Evolutionary conservation across 2,888 invertebrate genomes (phyloP).

Genomic region (Perizoma flavofasciatum): DNA sequence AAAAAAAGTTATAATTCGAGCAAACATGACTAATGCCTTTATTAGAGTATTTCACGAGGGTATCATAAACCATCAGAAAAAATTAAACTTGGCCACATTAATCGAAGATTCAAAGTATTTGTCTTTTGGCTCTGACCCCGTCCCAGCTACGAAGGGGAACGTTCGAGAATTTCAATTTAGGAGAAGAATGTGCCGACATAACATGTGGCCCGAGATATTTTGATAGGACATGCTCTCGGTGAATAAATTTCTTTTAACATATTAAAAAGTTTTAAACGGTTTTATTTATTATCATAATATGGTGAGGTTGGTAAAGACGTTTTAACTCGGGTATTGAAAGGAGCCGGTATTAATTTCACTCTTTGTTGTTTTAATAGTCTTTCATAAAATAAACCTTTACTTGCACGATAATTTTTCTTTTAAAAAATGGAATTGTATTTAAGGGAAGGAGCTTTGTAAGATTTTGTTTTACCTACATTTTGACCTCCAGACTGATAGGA

Average conservation of each 20-base stretch:
- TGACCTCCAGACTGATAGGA: too few species aligned
- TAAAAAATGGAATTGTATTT: too few species aligned
- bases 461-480: too few species aligned
- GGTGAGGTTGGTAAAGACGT: conserved; percentile 24
- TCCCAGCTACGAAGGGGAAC: conserved; percentile 71
- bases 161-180: conserved; percentile 85
- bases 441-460: too few species aligned
- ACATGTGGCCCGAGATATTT: conserved; percentile 84
- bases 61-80: conserved; percentile 46
- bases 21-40: not conserved
- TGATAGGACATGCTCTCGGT: conserved; percentile 83
- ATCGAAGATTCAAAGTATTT: conserved; percentile 81
- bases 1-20: conserved; percentile 5
- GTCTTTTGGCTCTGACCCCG: conserved; percentile 80
- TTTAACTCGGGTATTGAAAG: conserved; percentile 21
- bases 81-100: conserved; percentile 75
- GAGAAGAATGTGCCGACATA: conserved; percentile 85
- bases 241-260: conserved; percentile 82
- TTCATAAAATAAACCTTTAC: too few species aligned
- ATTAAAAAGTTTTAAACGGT: conserved; percentile 77
- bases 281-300: conserved; percentile 64
- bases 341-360: conserved; percentile 15
- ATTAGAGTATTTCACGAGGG: not conserved
- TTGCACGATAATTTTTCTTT: too few species aligned
- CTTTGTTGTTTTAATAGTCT: conserved; percentile 15